Base-by-base conservation (phyloP, 2,888 invertebrate genomes). In the Eutolmus rufibarbis region DNA sequence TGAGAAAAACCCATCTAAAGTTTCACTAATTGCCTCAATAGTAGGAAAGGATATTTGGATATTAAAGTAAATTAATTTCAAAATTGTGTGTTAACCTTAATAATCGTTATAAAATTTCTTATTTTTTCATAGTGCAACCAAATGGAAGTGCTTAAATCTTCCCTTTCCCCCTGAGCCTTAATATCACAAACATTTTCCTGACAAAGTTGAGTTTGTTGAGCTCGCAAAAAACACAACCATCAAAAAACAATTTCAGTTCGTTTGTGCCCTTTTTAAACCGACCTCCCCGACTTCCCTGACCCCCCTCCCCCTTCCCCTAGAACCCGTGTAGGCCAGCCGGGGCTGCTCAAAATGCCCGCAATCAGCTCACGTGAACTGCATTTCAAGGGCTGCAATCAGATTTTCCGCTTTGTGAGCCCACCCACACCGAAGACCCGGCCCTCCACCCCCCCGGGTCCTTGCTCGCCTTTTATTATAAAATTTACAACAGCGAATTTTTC, bases 401-500 rank as follows among this genome's bases (percentile, higher is more conserved):
- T 40, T 85, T 85, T 85, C 74, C 34, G 43, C 74, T 23, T 31
- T 23, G 16, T 9, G 8, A 12, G 19, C 7, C 46, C 43, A 43
- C 28, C 28, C 23, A 19, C 28, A 37, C 37, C 8, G 37, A 37
- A 37, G 8, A 31, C 40, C 31, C 23, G 16, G 5, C 0, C 12
- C 12, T 74, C 74, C 9, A 7, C 46, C 7, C 74, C 28, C 74
- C n/a, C 34, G 28, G 8, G 34, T 40, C 43, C 9, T 74, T 74
- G n/a, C 40, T 28, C 74, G 46, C 74, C 85, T 85, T 85, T 85
- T 85, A 85, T 85, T 85, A 85, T 85, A 85, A 85, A 85, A 85
- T 85, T 85, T 85, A 85, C 85, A 85, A 74, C 85, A 88, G 88
- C 88, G 87, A 88, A 87, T 88, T 89, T 89, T 89, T 89, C 90